Evolutionary conservation across 2,113 vertebrate species (phyloP).

Genomic region (Antidorcas marsupialis): DNA sequence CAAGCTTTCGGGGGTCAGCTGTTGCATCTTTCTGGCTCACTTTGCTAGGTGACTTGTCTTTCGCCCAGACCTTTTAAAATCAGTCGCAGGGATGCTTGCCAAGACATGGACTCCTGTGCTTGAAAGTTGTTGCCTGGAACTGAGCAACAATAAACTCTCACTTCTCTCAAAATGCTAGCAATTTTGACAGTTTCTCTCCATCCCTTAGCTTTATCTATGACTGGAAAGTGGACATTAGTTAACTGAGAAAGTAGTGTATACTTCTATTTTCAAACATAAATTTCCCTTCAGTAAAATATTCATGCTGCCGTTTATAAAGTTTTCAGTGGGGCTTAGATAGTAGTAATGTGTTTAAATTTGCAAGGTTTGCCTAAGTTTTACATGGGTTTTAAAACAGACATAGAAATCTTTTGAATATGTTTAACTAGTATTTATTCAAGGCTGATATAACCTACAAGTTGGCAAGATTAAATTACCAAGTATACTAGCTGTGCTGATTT

Average conservation of each 20-base stretch:
- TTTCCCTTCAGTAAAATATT: neutral
- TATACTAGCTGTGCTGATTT: slow-evolving; percentile 6
- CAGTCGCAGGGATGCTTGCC: neutral
- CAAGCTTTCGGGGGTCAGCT: neutral
- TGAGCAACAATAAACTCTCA: neutral
- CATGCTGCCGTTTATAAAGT: neutral
- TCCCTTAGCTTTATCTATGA: neutral
- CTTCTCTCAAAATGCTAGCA: neutral
- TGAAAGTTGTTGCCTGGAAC: neutral
- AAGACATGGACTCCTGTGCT: neutral
- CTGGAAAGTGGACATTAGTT: neutral
- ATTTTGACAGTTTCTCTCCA: neutral
- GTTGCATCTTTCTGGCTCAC: neutral
- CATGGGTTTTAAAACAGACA: neutral
- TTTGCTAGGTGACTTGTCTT: neutral
- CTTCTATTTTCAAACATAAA: neutral
- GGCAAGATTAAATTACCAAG: neutral
- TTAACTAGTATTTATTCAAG: neutral
- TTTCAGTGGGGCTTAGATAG: neutral
- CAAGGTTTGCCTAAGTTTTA: neutral
- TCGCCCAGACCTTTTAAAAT: neutral
- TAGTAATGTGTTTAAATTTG: neutral
- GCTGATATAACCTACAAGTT: neutral
- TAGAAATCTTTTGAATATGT: neutral
- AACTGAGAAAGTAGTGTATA: neutral